A percentile compares a stretch with the other conserved stretches of the same genome.
These are phyloP conservation scores for Mastigias papua DNA, from an alignment of 30 jellyfish, hydroid and myxozoan species.

Conservation along the genomic window DNA sequence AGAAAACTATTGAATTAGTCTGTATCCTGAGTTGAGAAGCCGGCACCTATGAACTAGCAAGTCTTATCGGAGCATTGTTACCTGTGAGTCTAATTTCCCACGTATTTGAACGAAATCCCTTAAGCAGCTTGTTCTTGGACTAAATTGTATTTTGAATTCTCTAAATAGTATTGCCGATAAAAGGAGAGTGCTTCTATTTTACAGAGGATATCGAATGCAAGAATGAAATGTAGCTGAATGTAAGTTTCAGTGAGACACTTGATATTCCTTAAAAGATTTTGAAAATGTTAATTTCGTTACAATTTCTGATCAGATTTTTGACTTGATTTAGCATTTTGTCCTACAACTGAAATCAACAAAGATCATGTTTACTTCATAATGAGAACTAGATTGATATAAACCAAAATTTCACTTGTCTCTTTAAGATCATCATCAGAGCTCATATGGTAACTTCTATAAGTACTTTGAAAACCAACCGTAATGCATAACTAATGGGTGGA, in stretches of 20 bases:
- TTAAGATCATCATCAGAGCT: too few relatives aligned
- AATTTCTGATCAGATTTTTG: too few relatives aligned
- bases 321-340: too few relatives aligned
- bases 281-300: too few relatives aligned
- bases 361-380: too few relatives aligned
- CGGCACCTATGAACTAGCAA: neutral
- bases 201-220: neutral
- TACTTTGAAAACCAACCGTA: too few relatives aligned
- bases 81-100: constrained; percentile 19
- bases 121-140: constrained; percentile 20
- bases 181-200: neutral
- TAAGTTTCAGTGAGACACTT: neutral
- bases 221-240: neutral
- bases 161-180: neutral
- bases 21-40: neutral
- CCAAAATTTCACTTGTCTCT: too few relatives aligned
- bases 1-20: neutral
- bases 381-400: too few relatives aligned
- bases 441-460: too few relatives aligned
- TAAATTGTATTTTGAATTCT: neutral
- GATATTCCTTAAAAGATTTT: too few relatives aligned
- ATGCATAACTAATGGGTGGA: too few relatives aligned
- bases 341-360: too few relatives aligned
- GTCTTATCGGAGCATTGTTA: neutral
- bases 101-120: constrained; percentile 4